Conservation (phyloP, 2,888 invertebrate species). For the Drosophila imparisetae region DNA sequence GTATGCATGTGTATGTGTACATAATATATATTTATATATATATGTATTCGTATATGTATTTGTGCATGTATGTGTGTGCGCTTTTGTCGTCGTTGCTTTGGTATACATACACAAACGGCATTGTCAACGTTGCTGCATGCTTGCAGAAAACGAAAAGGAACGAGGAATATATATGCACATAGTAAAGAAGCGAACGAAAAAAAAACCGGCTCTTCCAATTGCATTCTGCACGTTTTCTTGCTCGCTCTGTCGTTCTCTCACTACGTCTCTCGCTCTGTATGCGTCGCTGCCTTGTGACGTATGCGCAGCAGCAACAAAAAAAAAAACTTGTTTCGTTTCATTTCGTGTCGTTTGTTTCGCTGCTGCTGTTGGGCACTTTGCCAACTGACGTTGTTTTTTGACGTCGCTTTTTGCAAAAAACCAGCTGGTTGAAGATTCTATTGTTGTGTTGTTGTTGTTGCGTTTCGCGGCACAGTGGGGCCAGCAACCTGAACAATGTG, state of each 20-base stretch:
- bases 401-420: slow-evolving; percentile 59
- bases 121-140: slow-evolving; percentile 61
- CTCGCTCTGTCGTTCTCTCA: slow-evolving; percentile 26
- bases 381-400: slow-evolving; percentile 65
- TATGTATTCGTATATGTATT: slow-evolving; percentile 8
- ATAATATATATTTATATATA: neutral
- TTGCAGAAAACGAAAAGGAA: slow-evolving; percentile 63
- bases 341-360: slow-evolving; percentile 42
- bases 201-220: slow-evolving; percentile 56
- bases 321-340: slow-evolving; percentile 68
- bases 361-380: slow-evolving; percentile 53
- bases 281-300: slow-evolving; percentile 71
- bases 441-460: slow-evolving; percentile 14
- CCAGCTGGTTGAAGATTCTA: slow-evolving; percentile 52
- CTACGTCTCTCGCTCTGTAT: slow-evolving; percentile 36
- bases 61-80: neutral
- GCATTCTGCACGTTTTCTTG: slow-evolving; percentile 58
- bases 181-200: slow-evolving; percentile 26
- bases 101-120: slow-evolving; percentile 63
- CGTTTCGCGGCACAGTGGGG: slow-evolving; percentile 64
- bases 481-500: slow-evolving; percentile 65
- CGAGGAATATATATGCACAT: slow-evolving; percentile 21
- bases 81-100: slow-evolving; percentile 29
- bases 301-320: slow-evolving; percentile 61
- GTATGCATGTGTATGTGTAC: slow-evolving; percentile 11